Percentiles rank a stretch among this genome's conserved stretches.
Evolutionary conservation across 2,113 vertebrate species (phyloP).

Genomic region (Macquaria australasica): DNA sequence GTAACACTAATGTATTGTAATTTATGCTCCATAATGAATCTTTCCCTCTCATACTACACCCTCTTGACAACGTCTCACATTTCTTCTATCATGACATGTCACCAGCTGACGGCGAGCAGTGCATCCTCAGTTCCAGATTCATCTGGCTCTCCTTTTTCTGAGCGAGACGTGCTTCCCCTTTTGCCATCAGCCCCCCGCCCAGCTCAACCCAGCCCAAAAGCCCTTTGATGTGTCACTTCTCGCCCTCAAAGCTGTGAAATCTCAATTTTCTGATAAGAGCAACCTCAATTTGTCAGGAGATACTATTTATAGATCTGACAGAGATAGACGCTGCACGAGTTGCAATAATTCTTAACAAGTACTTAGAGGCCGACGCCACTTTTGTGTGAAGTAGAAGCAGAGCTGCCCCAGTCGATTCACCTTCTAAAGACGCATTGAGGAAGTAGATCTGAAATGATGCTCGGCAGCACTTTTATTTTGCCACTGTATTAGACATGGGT

Average conservation of each 20-base stretch:
- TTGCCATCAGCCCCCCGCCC: constrained; percentile 58
- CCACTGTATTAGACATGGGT: constrained; percentile 67
- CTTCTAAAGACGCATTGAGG: constrained; percentile 65
- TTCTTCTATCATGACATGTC: constrained; percentile 53
- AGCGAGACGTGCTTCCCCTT: constrained; percentile 54
- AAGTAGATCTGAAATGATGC: constrained; percentile 72
- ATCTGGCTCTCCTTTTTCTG: constrained; percentile 40
- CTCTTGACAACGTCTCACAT: constrained; percentile 51
- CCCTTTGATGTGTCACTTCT: constrained; percentile 79
- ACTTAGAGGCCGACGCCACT: constrained; percentile 60
- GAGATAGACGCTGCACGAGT: constrained; percentile 69
- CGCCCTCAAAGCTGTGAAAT: constrained; percentile 78
- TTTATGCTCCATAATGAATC: constrained; percentile 47
- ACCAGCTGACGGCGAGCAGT: constrained; percentile 16
- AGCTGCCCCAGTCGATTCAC: constrained; percentile 50
- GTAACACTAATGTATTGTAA: constrained; percentile 46
- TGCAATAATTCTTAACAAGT: constrained; percentile 77
- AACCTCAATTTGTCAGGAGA: constrained; percentile 83
- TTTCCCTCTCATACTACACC: constrained; percentile 23
- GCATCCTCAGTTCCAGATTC: constrained; percentile 53
- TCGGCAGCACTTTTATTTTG: constrained; percentile 70
- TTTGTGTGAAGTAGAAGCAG: constrained; percentile 69
- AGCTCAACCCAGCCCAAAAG: constrained; percentile 52
- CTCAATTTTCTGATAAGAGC: constrained; percentile 87
- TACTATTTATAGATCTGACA: constrained; percentile 82